Base-by-base conservation (phyloP, 2,888 invertebrate species). In the Sminthurides aquaticus region DNA sequence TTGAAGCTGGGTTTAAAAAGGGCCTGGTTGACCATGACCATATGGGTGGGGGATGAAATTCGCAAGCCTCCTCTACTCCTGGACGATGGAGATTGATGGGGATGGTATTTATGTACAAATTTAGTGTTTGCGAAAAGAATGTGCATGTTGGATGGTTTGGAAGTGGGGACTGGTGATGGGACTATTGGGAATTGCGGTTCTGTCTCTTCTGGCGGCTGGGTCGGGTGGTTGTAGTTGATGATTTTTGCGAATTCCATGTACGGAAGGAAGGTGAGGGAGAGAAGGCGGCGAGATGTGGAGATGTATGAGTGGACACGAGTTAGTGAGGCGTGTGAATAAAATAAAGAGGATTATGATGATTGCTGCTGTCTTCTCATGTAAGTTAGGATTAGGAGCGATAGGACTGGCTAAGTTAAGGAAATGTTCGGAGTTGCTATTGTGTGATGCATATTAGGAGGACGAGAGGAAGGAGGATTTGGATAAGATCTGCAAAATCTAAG, bases 171-270 rank as follows among this genome's bases (percentile, higher is more conserved):
- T 34, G 8, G 43, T 11, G 43, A 34, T 15, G 43, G n/a, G 43
- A 34, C 43, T 34, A 34, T 34, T 34, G 43, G 43, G 43, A 34
- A 5, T 11, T 34, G 43, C n/a, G n/a, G n/a, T n/a, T n/a, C n/a
- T n/a, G n/a, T n/a, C n/a, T n/a, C n/a, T n/a, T n/a, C n/a, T 34
- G 15, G 43, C 43, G 43, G 43, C 43, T 34, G 43, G 43, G 43
- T 34, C 43, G 43, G 43, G 43, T 34, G 43, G n/a, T n/a, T 34
- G 15, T 34, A 34, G 43, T 34, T 34, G 43, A 52, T 52, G 20
- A 52, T 52, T 52, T 52, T 52, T 20, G 52, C 52, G 20, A 52
- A 52, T 52, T 52, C 52, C 52, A 20, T 52, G 52, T 52, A 52
- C 52, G 52, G 52, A 52, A 52, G 52, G 20, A 52, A 52, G 52